Percentiles rank a stretch among this genome's conserved stretches.
phyloP scores from a whole-genome alignment of 2,888 invertebrate species.

The Drosophila gaucha region DNA sequence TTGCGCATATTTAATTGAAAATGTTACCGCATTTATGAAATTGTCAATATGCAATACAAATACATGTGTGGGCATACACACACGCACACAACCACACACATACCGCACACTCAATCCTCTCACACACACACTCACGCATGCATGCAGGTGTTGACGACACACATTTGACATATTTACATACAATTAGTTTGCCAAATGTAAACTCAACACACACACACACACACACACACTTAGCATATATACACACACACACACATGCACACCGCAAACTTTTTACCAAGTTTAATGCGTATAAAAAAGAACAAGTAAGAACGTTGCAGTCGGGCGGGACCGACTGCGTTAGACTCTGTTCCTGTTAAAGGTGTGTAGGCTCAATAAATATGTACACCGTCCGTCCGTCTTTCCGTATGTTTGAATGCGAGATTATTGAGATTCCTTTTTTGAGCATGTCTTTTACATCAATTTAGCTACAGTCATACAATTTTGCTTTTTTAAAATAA shows the following conservation, averaged over 20 bases:
- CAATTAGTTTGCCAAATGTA: constrained; percentile 79
- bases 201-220: constrained; percentile 40
- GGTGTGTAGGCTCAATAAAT: too few relatives aligned
- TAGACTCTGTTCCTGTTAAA: too few relatives aligned
- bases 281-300: constrained; percentile 38
- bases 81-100: constrained; percentile 17
- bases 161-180: constrained; percentile 80
- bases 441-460: too few relatives aligned
- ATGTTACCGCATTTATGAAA: constrained; percentile 81
- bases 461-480: too few relatives aligned
- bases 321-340: too few relatives aligned
- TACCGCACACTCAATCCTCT: constrained; percentile 17
- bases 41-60: constrained; percentile 77
- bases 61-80: constrained; percentile 13
- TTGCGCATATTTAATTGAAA: constrained; percentile 80
- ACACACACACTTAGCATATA: constrained; percentile 5
- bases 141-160: constrained; percentile 72
- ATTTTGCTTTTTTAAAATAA: too few relatives aligned
- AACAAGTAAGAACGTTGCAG: constrained; percentile 22
- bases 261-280: constrained; percentile 31
- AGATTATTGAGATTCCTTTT: too few relatives aligned
- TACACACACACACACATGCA: constrained; percentile 3
- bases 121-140: constrained; percentile 8
- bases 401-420: too few relatives aligned
- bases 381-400: too few relatives aligned